Evolutionary conservation across 2,888 invertebrate species (phyloP).

Genomic region (Tuta absoluta): DNA sequence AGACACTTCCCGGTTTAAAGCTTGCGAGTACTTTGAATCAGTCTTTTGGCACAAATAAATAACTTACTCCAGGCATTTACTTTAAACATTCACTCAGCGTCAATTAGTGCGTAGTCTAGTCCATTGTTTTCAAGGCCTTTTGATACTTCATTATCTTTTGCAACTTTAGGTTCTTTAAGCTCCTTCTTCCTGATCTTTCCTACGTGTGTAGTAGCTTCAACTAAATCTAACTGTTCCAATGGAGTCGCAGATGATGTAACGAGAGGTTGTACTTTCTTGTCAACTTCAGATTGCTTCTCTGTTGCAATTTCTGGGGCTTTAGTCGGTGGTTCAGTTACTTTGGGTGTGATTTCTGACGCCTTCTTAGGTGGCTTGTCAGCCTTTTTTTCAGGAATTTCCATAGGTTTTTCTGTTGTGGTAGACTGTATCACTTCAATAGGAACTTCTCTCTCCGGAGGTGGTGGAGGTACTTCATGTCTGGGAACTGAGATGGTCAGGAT

Average conservation of each 20-base stretch:
- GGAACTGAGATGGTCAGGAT: constrained; percentile 63
- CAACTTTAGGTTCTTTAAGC: constrained; percentile 51
- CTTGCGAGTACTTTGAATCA: constrained; percentile 50
- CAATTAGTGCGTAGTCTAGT: constrained; percentile 61
- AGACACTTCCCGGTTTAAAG: constrained; percentile 43
- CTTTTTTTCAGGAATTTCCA: constrained; percentile 23
- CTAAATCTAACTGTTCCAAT: constrained; percentile 55
- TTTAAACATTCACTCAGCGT: constrained; percentile 38
- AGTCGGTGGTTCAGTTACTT: constrained; percentile 14
- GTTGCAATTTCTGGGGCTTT: constrained; percentile 7
- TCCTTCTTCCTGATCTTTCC: constrained; percentile 77
- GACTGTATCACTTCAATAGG: constrained; percentile 62
- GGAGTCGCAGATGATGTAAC: constrained; percentile 45
- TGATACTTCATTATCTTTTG: constrained; percentile 70
- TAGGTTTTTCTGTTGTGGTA: constrained; percentile 37
- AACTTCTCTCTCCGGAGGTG: constrained; percentile 65
- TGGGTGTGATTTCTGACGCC: constrained; percentile 23
- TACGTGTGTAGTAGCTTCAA: constrained; percentile 66
- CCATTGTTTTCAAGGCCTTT: constrained; percentile 65
- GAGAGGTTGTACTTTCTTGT: constrained; percentile 22
- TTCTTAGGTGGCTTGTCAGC: constrained; percentile 26
- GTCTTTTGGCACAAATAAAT: constrained; percentile 55
- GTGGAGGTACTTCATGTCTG: constrained; percentile 68
- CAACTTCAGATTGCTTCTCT: constrained; percentile 25
- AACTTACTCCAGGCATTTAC: constrained; percentile 15